Evolutionary conservation across 2,888 invertebrate species (phyloP).

Genomic region (Endotricha flammealis): DNA sequence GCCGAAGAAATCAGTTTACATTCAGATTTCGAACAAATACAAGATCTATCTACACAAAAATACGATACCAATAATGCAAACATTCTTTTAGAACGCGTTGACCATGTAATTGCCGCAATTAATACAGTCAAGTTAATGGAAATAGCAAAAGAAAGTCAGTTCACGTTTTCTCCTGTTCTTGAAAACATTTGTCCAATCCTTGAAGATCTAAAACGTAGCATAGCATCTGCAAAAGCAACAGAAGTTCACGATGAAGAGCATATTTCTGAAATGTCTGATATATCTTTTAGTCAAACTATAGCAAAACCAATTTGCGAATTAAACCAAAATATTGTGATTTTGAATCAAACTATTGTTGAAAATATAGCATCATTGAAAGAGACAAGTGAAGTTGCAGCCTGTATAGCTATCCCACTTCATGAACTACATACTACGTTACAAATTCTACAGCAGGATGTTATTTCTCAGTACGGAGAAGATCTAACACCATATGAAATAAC

Average conservation of each 20-base stretch:
- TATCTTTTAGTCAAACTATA: constrained; percentile 51
- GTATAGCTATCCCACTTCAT: constrained; percentile 63
- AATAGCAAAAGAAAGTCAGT: constrained; percentile 32
- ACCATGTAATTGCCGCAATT: constrained; percentile 53
- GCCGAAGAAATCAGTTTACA: constrained; percentile 47
- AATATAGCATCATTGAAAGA: constrained; percentile 47
- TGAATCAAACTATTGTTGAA: constrained; percentile 55
- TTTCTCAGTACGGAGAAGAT: constrained; percentile 59
- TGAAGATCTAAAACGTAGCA: constrained; percentile 52
- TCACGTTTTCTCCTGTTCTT: constrained; percentile 33
- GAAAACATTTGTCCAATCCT: constrained; percentile 53
- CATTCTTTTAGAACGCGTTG: constrained; percentile 49
- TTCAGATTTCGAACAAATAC: constrained; percentile 46
- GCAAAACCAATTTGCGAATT: constrained; percentile 57
- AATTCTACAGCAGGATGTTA: constrained; percentile 63
- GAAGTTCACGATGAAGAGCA: constrained; percentile 35
- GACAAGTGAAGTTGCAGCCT: constrained; percentile 41
- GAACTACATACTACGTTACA: constrained; percentile 63
- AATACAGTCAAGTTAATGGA: constrained; percentile 46
- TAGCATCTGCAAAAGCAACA: constrained; percentile 43
- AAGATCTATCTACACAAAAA: constrained; percentile 31
- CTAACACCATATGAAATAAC: constrained; percentile 38
- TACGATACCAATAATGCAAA: constrained; percentile 37
- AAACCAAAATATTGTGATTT: constrained; percentile 48
- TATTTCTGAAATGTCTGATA: constrained; percentile 53